Evolutionary conservation across 2,797 vertebrate genomes (phyloP).

Genomic region (Knipowitschia caucasica): DNA sequence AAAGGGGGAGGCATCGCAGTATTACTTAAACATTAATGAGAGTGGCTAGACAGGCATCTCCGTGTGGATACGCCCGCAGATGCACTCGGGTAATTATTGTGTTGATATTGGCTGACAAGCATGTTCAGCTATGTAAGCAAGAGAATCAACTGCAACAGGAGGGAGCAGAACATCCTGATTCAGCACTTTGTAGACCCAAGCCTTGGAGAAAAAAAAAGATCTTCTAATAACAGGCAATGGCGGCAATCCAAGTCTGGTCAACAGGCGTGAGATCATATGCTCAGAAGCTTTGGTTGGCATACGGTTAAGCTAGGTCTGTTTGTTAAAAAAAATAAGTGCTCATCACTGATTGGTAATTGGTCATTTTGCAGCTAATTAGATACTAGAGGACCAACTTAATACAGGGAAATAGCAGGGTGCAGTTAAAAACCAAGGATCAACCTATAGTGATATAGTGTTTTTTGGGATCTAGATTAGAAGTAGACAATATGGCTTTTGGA

Average conservation of each 20-base stretch:
- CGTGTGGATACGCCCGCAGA: slow-evolving; percentile 50
- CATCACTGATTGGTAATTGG: too few species aligned
- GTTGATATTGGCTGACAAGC: slow-evolving; percentile 41
- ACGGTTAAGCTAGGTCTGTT: too few species aligned
- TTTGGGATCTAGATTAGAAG: too few species aligned
- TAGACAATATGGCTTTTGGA: too few species aligned
- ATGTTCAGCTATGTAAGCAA: slow-evolving; percentile 48
- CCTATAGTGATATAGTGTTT: too few species aligned
- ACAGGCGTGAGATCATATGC: background rate
- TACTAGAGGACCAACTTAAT: too few species aligned
- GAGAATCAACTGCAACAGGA: slow-evolving; percentile 36
- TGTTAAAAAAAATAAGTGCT: too few species aligned
- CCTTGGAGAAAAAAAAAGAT: slow-evolving; percentile 42
- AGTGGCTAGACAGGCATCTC: slow-evolving; percentile 45
- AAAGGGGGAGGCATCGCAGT: slow-evolving; percentile 18
- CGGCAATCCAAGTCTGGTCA: background rate
- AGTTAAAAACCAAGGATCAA: too few species aligned
- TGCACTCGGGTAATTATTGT: slow-evolving; percentile 53
- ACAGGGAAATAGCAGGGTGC: too few species aligned
- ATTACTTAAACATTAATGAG: slow-evolving; percentile 50
- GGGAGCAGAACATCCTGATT: slow-evolving; percentile 61
- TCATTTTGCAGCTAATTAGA: too few species aligned
- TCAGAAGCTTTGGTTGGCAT: too few species aligned
- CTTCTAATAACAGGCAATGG: slow-evolving; percentile 24
- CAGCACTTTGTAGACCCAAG: slow-evolving; percentile 53